phyloP scores from a whole-genome alignment of 2,113 vertebrate species.

The Macquaria ambigua region DNA sequence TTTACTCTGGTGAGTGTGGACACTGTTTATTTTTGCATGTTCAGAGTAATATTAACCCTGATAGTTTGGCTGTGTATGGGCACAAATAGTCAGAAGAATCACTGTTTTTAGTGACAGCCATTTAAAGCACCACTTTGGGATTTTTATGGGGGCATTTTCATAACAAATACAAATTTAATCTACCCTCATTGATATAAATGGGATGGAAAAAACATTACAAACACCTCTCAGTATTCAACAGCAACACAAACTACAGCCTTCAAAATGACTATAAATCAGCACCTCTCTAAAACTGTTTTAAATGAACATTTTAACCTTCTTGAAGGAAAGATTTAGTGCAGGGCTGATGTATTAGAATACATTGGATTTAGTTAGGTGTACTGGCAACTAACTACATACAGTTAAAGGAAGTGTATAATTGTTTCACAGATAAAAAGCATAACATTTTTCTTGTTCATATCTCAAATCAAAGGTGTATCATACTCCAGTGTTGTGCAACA shows the following conservation, averaged over 20 bases:
- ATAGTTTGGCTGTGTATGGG: slow-evolving; percentile 7
- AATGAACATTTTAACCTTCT: neutral
- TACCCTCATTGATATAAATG: neutral
- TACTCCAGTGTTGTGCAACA: neutral
- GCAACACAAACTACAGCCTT: neutral
- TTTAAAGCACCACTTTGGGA: slow-evolving; percentile 18
- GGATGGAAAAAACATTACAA: neutral
- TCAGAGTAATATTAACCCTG: slow-evolving; percentile 22
- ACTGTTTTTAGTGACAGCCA: slow-evolving; percentile 2
- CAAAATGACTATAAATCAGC: neutral
- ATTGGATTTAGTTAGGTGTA: neutral
- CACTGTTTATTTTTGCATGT: slow-evolving; percentile 27
- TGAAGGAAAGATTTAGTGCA: neutral
- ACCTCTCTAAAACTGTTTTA: neutral
- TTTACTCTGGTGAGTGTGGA: slow-evolving; percentile 44
- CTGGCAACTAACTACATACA: neutral
- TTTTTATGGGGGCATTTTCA: slow-evolving; percentile 1
- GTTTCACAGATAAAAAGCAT: neutral
- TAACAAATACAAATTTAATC: slow-evolving; percentile 15
- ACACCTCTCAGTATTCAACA: slow-evolving; percentile 23
- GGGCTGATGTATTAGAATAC: neutral
- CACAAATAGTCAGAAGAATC: slow-evolving; percentile 24
- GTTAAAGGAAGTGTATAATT: neutral
- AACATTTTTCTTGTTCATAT: neutral
- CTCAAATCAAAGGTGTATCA: neutral